Percentiles rank a stretch among this genome's conserved stretches.
These are phyloP conservation scores for Dendroctonus ponderosae DNA, from an alignment of 1,140 invertebrate species.

Conservation along the genomic window DNA sequence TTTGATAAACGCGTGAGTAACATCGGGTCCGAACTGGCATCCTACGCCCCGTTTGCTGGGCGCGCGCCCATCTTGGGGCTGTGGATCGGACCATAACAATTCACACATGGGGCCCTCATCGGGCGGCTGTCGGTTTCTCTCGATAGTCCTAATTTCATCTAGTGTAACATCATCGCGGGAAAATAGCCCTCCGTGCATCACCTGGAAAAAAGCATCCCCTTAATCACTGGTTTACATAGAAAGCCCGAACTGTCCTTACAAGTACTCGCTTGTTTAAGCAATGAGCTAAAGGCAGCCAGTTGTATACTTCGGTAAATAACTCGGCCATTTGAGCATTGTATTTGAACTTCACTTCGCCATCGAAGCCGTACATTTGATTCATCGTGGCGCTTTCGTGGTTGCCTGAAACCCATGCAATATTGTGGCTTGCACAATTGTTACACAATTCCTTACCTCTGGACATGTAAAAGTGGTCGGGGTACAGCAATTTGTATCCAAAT, in stretches of 20 bases:
- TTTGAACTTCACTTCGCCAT: slow-evolving; percentile 96
- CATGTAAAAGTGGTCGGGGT: slow-evolving; percentile 97
- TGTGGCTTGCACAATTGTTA: no score
- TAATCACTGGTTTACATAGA: not conserved
- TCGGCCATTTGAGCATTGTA: slow-evolving; percentile 93
- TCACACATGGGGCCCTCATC: slow-evolving; percentile 97
- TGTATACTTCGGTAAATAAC: slow-evolving; percentile 97
- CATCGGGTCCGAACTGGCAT: slow-evolving; percentile 97
- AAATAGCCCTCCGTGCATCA: slow-evolving; percentile 96
- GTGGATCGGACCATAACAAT: slow-evolving; percentile 97
- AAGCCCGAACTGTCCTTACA: slow-evolving; percentile 55
- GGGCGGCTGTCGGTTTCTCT: slow-evolving; percentile 94
- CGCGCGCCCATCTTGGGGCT: slow-evolving; percentile 78
- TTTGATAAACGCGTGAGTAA: slow-evolving; percentile 84
- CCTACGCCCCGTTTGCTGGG: slow-evolving; percentile 97
- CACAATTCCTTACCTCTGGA: slow-evolving; percentile 74
- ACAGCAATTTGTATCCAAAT: slow-evolving; percentile 96
- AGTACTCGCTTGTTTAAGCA: slow-evolving; percentile 90
- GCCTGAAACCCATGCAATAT: slow-evolving; percentile 58
- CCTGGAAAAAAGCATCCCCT: slow-evolving; percentile 51
- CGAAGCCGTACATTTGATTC: slow-evolving; percentile 99
- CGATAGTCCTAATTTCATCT: slow-evolving; percentile 83
- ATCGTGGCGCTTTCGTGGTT: slow-evolving; percentile 98
- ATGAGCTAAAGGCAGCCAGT: slow-evolving; percentile 94
- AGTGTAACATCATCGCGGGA: slow-evolving; percentile 85